Evolutionary conservation across 2,888 invertebrate genomes (phyloP).

Genomic region (Aphodius granarius): DNA sequence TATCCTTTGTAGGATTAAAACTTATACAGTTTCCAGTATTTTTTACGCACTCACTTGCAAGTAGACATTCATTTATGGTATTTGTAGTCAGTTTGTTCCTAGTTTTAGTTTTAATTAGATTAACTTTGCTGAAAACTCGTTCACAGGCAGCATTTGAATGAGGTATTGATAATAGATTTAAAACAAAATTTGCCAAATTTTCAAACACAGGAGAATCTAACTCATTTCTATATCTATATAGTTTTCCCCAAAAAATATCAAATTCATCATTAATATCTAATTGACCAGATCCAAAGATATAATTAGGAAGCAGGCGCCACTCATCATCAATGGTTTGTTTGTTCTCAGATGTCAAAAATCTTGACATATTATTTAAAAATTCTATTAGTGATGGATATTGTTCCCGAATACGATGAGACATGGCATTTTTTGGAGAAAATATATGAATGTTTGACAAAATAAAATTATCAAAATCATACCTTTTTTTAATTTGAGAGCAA

Average conservation of each 20-base stretch:
- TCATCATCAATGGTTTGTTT: not conserved
- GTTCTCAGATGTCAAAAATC: not conserved
- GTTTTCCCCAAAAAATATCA: not conserved
- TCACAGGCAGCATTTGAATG: conserved; percentile 36
- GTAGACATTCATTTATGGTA: conserved; percentile 5
- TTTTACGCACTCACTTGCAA: conserved; percentile 7
- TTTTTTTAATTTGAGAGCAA: not conserved
- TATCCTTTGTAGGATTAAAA: too few species aligned
- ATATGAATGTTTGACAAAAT: conserved; percentile 11
- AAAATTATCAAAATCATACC: not conserved
- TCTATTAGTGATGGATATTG: not conserved
- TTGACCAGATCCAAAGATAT: not conserved
- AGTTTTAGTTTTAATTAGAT: conserved; percentile 33
- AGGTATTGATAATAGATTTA: conserved; percentile 29
- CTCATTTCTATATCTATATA: conserved; percentile 9
- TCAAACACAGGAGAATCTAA: not conserved
- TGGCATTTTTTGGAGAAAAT: conserved; percentile 6
- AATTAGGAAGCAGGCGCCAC: conserved; percentile 4
- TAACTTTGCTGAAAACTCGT: conserved; percentile 32
- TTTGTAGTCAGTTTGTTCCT: conserved; percentile 27
- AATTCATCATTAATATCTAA: not conserved
- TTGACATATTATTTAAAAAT: not conserved
- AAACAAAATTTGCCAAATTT: conserved; percentile 23
- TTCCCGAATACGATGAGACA: not conserved
- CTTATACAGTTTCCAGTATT: not conserved